Evolutionary conservation across 1,140 invertebrate genomes (phyloP).

Genomic region (Chymomyza costata): DNA sequence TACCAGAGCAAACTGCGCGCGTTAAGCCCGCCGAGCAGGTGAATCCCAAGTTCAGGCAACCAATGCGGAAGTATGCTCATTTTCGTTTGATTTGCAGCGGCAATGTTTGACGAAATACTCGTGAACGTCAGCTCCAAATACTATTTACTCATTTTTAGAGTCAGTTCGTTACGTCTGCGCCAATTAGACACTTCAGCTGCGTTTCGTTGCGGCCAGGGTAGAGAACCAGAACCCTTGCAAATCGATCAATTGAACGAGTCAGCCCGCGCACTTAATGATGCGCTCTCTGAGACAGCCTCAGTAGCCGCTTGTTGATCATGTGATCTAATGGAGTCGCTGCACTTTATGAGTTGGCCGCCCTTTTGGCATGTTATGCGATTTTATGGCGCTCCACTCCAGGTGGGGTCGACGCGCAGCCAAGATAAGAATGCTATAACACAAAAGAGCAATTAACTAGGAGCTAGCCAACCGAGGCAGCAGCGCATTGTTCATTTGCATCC

Average conservation of each 20-base stretch:
- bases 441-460: constrained; percentile 38
- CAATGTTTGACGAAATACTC: constrained; percentile 34
- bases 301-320: no score
- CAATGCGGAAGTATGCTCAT: constrained; percentile 61
- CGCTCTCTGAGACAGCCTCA: no score
- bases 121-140: no score
- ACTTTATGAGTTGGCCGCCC: no score
- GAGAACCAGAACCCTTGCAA: neutral
- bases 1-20: constrained; percentile 18
- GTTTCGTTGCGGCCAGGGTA: constrained; percentile 5
- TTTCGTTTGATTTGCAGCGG: constrained; percentile 47
- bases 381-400: constrained; percentile 8
- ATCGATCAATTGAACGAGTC: no score
- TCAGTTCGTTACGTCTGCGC: neutral
- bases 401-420: constrained; percentile 1
- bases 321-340: no score
- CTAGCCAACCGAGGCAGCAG: no score
- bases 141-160: no score
- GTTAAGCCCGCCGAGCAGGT: constrained; percentile 56
- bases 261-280: no score
- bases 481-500: constrained; percentile 11
- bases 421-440: constrained; percentile 45
- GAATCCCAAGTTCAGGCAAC: constrained; percentile 35
- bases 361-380: neutral
- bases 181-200: constrained; percentile 18